Conservation (phyloP, 2,113 vertebrate species). For the Odontophorus gujanensis region DNA sequence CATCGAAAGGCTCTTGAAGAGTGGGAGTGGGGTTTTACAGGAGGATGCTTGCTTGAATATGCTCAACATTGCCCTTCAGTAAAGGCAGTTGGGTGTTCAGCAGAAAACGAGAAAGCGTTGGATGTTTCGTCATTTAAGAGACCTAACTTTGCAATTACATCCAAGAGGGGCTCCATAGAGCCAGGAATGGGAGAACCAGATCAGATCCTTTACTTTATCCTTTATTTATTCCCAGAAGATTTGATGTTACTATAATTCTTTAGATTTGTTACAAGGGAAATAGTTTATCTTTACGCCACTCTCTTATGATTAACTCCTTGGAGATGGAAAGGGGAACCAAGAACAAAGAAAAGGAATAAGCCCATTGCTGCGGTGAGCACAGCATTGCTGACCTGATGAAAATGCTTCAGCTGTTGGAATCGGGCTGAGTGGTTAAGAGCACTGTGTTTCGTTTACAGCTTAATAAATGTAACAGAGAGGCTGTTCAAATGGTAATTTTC, state of each 20-base stretch:
- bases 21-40: constrained; percentile 20
- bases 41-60: constrained; percentile 2
- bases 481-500: constrained; percentile 24
- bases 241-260: constrained; percentile 27
- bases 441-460: neutral
- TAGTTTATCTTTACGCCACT: neutral
- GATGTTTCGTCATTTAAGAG: neutral
- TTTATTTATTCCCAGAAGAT: constrained; percentile 7
- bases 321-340: neutral
- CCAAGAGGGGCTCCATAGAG: neutral
- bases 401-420: neutral
- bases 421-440: neutral
- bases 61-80: constrained; percentile 40
- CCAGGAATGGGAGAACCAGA: neutral
- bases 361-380: neutral
- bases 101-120: constrained; percentile 16
- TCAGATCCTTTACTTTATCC: neutral
- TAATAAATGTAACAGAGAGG: constrained; percentile 18
- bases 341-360: neutral
- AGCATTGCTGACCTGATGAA: neutral
- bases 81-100: neutral
- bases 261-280: constrained; percentile 19
- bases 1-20: constrained; percentile 54
- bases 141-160: neutral
- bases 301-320: neutral